Base-by-base conservation (phyloP, 1,140 invertebrate species). In the Micrasema longulum region DNA sequence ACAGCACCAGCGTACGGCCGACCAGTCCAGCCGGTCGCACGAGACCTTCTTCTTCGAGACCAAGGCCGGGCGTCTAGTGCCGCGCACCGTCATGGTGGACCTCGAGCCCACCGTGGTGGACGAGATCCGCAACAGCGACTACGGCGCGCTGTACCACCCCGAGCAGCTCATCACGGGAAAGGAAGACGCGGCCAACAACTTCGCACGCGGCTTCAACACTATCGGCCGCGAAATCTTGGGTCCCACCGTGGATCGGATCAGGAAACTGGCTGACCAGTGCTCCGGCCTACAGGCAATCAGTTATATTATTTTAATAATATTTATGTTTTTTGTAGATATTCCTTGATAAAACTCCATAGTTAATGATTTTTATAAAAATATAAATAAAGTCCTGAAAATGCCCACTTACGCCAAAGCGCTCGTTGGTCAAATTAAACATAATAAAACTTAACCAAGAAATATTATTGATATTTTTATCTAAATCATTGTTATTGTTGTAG, bases 121-220 rank as follows among this genome's bases (percentile, higher is more conserved):
- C 72, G 88, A 90, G 74, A 86, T 91, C n/a, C 83, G 89, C 31
- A 88, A 85, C 23, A 89, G 90, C 1, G 84, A 82, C 6, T 90
- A 89, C 77, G 83, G 85, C 2, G 84, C 89, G 74, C 81, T 92
- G 1, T 87, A 86, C 78, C 91, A 92, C 79, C 91, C 91, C 0
- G 90, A 92, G 69, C 89, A 91, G 77, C 77, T 93, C 67, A 91
- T 92, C 38, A 90, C 88, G 10, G 91, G 91, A 12, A 93, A 92
- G 76, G 92, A 93, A 78, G 92, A 94, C 79, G 91, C 92, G 0
- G 92, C 92, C 0, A 94, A 94, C 80, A 94, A 94, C 82, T 93
- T 93, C 77, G 93, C 92, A 10, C 83, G 93, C 22, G 93, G 93
- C 41, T 89, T 92, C 78, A 93, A 94, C 80, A 92, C 92, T 50